Conservation (phyloP, 1,140 invertebrate species). For the Drosophila novamexicana region DNA sequence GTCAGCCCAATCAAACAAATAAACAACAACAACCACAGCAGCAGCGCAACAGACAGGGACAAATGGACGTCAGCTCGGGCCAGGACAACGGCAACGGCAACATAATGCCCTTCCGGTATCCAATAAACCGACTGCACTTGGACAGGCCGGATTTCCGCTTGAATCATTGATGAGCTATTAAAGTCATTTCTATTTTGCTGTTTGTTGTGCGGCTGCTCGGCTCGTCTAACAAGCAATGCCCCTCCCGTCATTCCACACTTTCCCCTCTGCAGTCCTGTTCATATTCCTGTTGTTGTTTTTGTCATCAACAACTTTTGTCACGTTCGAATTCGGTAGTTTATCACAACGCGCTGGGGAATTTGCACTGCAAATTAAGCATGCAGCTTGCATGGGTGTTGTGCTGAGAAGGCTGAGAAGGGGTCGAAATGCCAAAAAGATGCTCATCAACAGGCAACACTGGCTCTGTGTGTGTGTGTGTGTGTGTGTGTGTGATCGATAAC, state of each 20-base stretch:
- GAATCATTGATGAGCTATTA: slow-evolving; percentile 84
- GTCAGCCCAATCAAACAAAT: slow-evolving; percentile 50
- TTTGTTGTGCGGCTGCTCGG: slow-evolving; percentile 66
- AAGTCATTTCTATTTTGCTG: slow-evolving; percentile 83
- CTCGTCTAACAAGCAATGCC: slow-evolving; percentile 17
- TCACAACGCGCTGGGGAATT: slow-evolving; percentile 38
- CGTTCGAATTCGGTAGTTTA: slow-evolving; percentile 64
- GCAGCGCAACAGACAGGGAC: slow-evolving; percentile 10
- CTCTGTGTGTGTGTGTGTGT: too few species aligned
- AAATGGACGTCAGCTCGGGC: background rate
- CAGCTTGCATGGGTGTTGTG: background rate
- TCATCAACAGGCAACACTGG: background rate
- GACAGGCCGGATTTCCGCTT: slow-evolving; percentile 84
- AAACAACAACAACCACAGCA: slow-evolving; percentile 34
- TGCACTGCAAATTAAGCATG: slow-evolving; percentile 49
- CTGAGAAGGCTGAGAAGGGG: background rate
- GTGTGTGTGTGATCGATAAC: too few species aligned
- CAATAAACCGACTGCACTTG: slow-evolving; percentile 83
- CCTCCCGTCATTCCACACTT: slow-evolving; percentile 33
- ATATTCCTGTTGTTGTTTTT: slow-evolving; percentile 13
- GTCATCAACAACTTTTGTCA: slow-evolving; percentile 65
- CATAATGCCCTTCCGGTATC: slow-evolving; percentile 81
- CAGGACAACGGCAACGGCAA: slow-evolving; percentile 34
- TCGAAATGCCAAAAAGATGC: background rate
- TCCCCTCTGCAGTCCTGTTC: slow-evolving; percentile 3